Conservation (phyloP, 2,113 vertebrate genomes). For the Leptobrachium leishanense region DNA sequence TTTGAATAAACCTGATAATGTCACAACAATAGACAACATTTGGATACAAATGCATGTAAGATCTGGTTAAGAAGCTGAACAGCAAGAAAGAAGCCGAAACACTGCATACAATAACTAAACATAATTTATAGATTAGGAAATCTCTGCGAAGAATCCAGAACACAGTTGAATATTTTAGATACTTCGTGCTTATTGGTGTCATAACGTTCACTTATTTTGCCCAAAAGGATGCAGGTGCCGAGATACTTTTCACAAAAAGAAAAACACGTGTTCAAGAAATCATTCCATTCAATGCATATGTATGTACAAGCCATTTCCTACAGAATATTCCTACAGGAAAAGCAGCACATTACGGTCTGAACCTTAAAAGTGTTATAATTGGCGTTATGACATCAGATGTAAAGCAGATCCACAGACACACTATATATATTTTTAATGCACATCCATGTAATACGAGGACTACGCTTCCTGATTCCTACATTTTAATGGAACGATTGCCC, state of each 20-base stretch:
- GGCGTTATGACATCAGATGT: slow-evolving; percentile 40
- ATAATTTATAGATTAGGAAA: neutral
- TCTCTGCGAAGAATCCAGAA: neutral
- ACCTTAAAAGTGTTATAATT: slow-evolving; percentile 30
- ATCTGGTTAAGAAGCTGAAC: neutral
- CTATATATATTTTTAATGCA: neutral
- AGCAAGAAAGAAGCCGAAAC: too few relatives aligned
- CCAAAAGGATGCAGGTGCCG: slow-evolving; percentile 42
- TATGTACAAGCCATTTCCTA: slow-evolving; percentile 38
- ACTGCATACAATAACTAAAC: too few relatives aligned
- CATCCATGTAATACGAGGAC: slow-evolving; percentile 15
- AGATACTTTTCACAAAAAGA: neutral
- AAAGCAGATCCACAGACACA: slow-evolving; percentile 16
- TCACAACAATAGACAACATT: too few relatives aligned
- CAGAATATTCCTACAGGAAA: slow-evolving; percentile 34
- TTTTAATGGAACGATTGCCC: slow-evolving; percentile 20
- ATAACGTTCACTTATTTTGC: neutral
- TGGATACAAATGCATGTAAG: neutral
- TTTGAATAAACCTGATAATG: too few relatives aligned
- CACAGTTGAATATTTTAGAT: neutral
- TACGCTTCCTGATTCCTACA: neutral
- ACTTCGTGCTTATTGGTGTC: neutral
- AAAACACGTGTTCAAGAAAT: slow-evolving; percentile 15
- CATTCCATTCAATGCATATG: slow-evolving; percentile 17
- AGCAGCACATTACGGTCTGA: slow-evolving; percentile 4